Evolutionary conservation across 2,888 invertebrate genomes (phyloP).

Genomic region (Nemapogon koenigi): DNA sequence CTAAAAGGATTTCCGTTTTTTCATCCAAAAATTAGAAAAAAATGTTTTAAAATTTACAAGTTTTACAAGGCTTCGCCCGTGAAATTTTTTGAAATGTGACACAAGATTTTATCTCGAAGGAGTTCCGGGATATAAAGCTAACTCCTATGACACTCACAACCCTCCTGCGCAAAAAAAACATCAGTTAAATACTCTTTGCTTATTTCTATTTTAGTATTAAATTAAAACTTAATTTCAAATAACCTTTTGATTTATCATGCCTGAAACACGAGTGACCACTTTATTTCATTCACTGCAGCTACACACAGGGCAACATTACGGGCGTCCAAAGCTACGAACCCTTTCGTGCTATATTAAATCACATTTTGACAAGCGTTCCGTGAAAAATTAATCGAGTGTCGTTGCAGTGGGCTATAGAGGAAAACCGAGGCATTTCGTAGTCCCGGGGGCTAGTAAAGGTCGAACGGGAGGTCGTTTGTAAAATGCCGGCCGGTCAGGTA

Average conservation of each 20-base stretch:
- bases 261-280: constrained; percentile 1
- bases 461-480: constrained; percentile 52
- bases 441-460: constrained; percentile 43
- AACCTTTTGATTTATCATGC: constrained; percentile 6
- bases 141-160: too few relatives aligned
- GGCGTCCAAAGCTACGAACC: constrained; percentile 34
- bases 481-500: constrained; percentile 35
- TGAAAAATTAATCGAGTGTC: constrained; percentile 47
- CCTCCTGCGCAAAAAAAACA: too few relatives aligned
- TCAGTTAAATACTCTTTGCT: too few relatives aligned
- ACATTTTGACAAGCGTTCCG: constrained; percentile 64
- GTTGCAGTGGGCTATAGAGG: constrained; percentile 3
- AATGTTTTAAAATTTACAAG: too few relatives aligned
- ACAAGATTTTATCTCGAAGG: too few relatives aligned
- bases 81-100: too few relatives aligned
- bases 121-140: too few relatives aligned
- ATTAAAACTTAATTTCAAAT: background rate
- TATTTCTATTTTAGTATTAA: too few relatives aligned
- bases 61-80: too few relatives aligned
- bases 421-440: constrained; percentile 42
- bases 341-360: constrained; percentile 54
- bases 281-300: constrained; percentile 3
- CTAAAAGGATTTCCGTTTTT: too few relatives aligned
- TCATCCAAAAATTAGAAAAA: too few relatives aligned
- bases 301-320: too few relatives aligned